Percentiles rank a stretch among this genome's conserved stretches.
Conservation (phyloP, 2,113 vertebrate genomes). For the Zosterops pallidus region DNA sequence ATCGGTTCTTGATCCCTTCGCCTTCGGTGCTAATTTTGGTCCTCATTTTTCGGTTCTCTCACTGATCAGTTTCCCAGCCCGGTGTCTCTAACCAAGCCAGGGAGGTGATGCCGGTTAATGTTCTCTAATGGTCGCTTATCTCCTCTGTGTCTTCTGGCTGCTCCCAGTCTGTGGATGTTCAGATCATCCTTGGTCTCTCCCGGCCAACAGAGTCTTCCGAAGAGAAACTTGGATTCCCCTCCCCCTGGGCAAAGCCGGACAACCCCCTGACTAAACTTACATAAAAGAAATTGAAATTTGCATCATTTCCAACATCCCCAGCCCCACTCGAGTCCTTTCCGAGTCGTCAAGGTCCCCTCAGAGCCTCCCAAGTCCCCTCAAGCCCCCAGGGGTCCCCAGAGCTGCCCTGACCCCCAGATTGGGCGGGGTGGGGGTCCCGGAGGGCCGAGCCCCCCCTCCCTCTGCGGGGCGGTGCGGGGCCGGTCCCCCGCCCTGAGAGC, state of each 20-base stretch:
- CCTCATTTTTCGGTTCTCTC: neutral
- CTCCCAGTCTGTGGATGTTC: neutral
- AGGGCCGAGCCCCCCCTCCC: neutral
- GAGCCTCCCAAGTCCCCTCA: neutral
- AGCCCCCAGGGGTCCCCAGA: neutral
- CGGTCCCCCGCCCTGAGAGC: neutral
- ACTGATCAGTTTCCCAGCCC: neutral
- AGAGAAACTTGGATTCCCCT: neutral
- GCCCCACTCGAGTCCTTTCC: neutral
- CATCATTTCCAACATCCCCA: neutral
- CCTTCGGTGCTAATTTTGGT: neutral
- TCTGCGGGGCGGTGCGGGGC: neutral
- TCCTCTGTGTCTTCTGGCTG: neutral
- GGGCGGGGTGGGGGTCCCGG: neutral
- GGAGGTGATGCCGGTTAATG: neutral
- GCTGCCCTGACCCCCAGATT: neutral
- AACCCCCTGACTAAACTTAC: neutral
- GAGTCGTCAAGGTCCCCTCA: no score
- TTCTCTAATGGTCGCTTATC: fast-evolving
- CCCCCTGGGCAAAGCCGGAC: neutral
- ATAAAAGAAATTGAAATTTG: neutral
- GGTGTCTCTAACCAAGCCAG: neutral
- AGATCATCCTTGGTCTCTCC: neutral
- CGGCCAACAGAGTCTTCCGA: no score
- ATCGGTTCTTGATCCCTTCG: fast-evolving